Evolutionary conservation across 1,140 invertebrate genomes (phyloP).

Genomic region (Ooceraea biroi): DNA sequence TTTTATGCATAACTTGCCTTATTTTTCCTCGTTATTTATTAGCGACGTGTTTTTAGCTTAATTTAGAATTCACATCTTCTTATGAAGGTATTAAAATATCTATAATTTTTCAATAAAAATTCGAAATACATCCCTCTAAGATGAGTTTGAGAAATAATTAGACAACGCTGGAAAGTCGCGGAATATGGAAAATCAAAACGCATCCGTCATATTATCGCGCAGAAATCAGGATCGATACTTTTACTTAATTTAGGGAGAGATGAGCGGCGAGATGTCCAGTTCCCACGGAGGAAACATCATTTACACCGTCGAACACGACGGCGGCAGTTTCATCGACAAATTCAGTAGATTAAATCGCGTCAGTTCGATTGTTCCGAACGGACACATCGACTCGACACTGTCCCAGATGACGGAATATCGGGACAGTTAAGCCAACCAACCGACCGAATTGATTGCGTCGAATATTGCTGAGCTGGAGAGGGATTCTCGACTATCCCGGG

Average conservation of each 20-base stretch:
- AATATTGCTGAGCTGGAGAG: slow-evolving; percentile 48
- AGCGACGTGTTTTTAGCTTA: not conserved
- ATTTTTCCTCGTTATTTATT: not conserved
- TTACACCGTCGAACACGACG: slow-evolving; percentile 11
- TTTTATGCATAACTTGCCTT: not conserved
- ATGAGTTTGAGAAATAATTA: too few relatives aligned
- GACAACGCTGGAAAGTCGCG: not conserved
- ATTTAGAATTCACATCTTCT: too few relatives aligned
- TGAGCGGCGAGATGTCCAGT: not conserved
- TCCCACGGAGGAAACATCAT: slow-evolving; percentile 26
- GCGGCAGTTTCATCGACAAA: slow-evolving; percentile 42
- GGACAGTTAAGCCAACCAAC: slow-evolving; percentile 56
- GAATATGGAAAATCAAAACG: not conserved
- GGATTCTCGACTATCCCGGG: slow-evolving; percentile 27
- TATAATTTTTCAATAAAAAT: too few relatives aligned
- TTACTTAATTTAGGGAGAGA: not conserved
- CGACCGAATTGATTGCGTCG: slow-evolving; percentile 56
- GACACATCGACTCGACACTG: slow-evolving; percentile 48
- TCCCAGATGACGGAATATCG: slow-evolving; percentile 59
- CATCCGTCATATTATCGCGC: not conserved
- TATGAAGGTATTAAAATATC: too few relatives aligned
- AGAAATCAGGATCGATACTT: slow-evolving; percentile 14
- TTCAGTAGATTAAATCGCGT: slow-evolving; percentile 59
- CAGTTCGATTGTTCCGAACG: slow-evolving; percentile 54
- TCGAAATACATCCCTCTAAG: too few relatives aligned